Evolutionary conservation across 2,888 invertebrate species (phyloP), one percentile per base, ranked within the genome.

Genomic region (Drosophila sordidula): DNA sequence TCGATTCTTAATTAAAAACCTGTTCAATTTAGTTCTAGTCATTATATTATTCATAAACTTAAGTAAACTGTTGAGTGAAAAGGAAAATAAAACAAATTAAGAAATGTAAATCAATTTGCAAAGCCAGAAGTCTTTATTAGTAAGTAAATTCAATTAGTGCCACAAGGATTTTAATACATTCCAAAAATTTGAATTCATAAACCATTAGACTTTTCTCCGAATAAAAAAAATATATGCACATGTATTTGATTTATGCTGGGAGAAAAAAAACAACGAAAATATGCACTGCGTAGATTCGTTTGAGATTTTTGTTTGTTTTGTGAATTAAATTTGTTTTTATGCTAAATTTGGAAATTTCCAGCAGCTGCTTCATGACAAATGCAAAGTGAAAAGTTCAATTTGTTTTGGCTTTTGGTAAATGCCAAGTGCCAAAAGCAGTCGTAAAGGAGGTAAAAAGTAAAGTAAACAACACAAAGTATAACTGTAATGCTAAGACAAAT

Each of bases 301-400:
- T 51, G 11, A 2, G 12, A 22, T 56, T 44, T 38, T 62, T 56
- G 44, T 57, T 62, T 57, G 55, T 58, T 66, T 61, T 47, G 46
- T 38, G 46, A 62, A 70, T 76, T 79, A 52, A 50, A 68, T 64
- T 69, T 74, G 44, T 51, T 61, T 51, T 34, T 41, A 45, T 54
- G 51, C 55, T n/a, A 34, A 49, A 54, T 74, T 58, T 68, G 12
- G 49, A 62, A 61, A 61, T 75, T 75, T 46, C 22, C 51, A 55
- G 22, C 75, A 64, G 70, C 75, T 64, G 79, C 57, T 42, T 26
- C 50, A 61, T 65, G 65, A 62, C 69, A 59, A 69, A 63, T 75
- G 56, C 71, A 77, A 70, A 78, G 63, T 59, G 42, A 70, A 85
- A 85, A 78, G 74, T 74, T 78, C 69, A 82, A 86, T 86, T 79